Evolutionary conservation across 2,888 invertebrate species (phyloP).

Genomic region (Dasysyrphus albostriatus): DNA sequence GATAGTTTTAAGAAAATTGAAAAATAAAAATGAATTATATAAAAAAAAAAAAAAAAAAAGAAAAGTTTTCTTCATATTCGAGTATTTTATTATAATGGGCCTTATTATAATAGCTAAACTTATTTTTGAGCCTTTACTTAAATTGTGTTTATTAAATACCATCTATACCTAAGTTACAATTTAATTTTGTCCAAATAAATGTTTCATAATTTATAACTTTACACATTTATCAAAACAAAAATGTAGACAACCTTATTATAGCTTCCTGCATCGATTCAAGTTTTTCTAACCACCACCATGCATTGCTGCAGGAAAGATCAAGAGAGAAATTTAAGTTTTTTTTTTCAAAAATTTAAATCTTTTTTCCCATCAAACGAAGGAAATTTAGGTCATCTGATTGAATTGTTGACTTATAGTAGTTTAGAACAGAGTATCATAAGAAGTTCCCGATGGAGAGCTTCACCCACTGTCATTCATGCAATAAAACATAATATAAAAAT

Average conservation of each 20-base stretch:
- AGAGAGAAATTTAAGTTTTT: slow-evolving; percentile 23
- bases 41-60: too few relatives aligned
- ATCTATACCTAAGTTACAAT: not conserved
- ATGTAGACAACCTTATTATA: slow-evolving; percentile 11
- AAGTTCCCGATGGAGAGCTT: slow-evolving; percentile 43
- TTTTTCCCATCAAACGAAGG: slow-evolving; percentile 36
- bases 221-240: slow-evolving; percentile 9
- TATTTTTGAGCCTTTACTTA: not conserved
- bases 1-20: too few relatives aligned
- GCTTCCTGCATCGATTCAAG: slow-evolving; percentile 17
- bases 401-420: slow-evolving; percentile 53
- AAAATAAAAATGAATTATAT: too few relatives aligned
- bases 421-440: slow-evolving; percentile 45
- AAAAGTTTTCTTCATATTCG: too few relatives aligned
- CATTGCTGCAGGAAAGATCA: slow-evolving; percentile 11
- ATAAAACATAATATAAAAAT: slow-evolving; percentile 54
- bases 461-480: slow-evolving; percentile 54
- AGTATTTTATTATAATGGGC: too few relatives aligned
- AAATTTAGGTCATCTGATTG: slow-evolving; percentile 67
- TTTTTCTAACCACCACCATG: not conserved
- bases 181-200: slow-evolving; percentile 5
- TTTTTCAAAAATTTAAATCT: slow-evolving; percentile 27
- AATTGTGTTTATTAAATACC: not conserved
- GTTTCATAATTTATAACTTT: slow-evolving; percentile 19
- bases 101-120: too few relatives aligned